phyloP scores from a whole-genome alignment of 2,113 vertebrate species.

The Procavia capensis region DNA sequence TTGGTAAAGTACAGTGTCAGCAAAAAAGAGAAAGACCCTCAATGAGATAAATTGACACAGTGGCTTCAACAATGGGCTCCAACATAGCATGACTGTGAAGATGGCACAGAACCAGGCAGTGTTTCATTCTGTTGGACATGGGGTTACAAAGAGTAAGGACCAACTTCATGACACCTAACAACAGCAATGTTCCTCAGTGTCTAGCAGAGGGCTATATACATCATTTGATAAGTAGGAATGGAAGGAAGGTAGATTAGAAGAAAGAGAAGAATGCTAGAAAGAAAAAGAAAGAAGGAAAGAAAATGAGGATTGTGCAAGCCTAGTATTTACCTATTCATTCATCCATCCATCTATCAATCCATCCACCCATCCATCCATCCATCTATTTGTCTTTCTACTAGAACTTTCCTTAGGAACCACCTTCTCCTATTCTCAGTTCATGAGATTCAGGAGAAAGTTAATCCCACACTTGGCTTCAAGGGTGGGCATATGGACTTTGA shows the following conservation, averaged over 20 bases:
- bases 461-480: constrained; percentile 30
- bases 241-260: background rate
- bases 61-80: too few species aligned
- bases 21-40: too few species aligned
- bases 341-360: background rate
- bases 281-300: background rate
- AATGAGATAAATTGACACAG: too few species aligned
- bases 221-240: background rate
- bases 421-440: background rate
- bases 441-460: constrained; percentile 4
- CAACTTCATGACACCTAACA: too few species aligned
- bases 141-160: too few species aligned
- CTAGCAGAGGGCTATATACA: background rate
- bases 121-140: too few species aligned
- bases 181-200: background rate
- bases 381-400: background rate
- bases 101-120: too few species aligned
- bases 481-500: constrained; percentile 8
- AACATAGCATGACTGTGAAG: too few species aligned
- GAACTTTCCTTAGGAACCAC: background rate
- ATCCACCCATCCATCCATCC: background rate
- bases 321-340: background rate
- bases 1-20: too few species aligned
- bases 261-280: background rate
- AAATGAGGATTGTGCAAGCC: background rate